Evolutionary conservation across 2,888 invertebrate genomes (phyloP).

Genomic region (Oxystoma pomonae): DNA sequence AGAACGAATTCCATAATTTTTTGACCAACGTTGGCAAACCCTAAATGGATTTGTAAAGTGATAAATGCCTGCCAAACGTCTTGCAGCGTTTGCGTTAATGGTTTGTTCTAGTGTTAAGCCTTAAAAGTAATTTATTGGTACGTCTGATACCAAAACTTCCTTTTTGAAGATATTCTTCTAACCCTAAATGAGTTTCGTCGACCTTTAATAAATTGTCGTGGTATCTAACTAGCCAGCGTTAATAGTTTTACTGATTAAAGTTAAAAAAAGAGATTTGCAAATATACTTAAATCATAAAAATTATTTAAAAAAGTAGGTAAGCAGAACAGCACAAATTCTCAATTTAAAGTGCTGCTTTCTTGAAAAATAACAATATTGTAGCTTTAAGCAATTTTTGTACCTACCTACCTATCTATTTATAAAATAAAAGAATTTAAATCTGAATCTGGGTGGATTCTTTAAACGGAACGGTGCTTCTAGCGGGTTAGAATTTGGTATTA

Average conservation of each 20-base stretch:
- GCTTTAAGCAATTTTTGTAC: no score
- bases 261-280: constrained; percentile 39
- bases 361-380: no score
- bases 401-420: no score
- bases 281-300: no score
- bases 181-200: constrained; percentile 34
- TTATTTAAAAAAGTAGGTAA: constrained; percentile 34
- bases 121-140: constrained; percentile 37
- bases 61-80: constrained; percentile 21
- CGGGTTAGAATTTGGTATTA: no score
- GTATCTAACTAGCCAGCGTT: constrained; percentile 36
- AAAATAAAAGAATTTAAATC: no score
- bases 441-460: no score
- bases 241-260: constrained; percentile 39
- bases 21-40: constrained; percentile 33
- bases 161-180: constrained; percentile 29
- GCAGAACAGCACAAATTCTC: constrained; percentile 36
- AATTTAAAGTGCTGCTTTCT: no score
- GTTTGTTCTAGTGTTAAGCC: constrained; percentile 34
- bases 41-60: constrained; percentile 15
- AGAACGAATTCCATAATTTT: constrained; percentile 25
- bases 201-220: constrained; percentile 35
- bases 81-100: constrained; percentile 31
- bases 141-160: constrained; percentile 38
- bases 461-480: no score